A percentile compares a stretch with the other conserved stretches of the same genome.
These are phyloP conservation scores for Palythoa grandis DNA, from an alignment of 92 coral and sea anemone species.

Conservation along the genomic window DNA sequence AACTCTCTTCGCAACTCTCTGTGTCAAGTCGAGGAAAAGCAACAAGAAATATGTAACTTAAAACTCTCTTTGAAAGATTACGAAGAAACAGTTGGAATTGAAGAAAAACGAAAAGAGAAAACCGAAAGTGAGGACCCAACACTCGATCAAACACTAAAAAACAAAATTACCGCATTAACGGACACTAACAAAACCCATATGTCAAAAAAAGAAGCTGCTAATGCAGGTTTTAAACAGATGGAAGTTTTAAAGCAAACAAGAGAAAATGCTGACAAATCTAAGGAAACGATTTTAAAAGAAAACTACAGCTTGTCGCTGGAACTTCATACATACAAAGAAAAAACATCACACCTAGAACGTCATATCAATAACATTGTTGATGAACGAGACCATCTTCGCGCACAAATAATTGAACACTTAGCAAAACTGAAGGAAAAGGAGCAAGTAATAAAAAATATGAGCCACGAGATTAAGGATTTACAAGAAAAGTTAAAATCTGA, in stretches of 20 bases:
- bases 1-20: background rate
- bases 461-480: background rate
- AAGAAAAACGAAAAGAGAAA: background rate
- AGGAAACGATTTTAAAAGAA: constrained; percentile 4
- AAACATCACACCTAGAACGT: constrained; percentile 13
- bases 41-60: constrained; percentile 8
- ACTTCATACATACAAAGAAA: constrained; percentile 32
- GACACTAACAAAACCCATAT: background rate
- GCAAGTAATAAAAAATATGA: background rate
- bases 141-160: background rate
- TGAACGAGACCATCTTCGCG: constrained; percentile 27
- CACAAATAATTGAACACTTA: constrained; percentile 20
- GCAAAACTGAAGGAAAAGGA: constrained; percentile 20
- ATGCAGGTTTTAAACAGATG: background rate
- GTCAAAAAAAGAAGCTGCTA: constrained; percentile 7
- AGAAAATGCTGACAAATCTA: background rate
- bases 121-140: background rate
- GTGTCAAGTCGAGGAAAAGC: background rate
- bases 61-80: background rate
- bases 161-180: background rate
- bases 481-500: background rate
- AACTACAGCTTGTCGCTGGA: constrained; percentile 21
- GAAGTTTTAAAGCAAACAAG: background rate
- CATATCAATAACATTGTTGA: background rate
- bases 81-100: background rate